Base-by-base conservation (phyloP, 2,113 vertebrate species). In the Paradoxurus hermaphroditus region DNA sequence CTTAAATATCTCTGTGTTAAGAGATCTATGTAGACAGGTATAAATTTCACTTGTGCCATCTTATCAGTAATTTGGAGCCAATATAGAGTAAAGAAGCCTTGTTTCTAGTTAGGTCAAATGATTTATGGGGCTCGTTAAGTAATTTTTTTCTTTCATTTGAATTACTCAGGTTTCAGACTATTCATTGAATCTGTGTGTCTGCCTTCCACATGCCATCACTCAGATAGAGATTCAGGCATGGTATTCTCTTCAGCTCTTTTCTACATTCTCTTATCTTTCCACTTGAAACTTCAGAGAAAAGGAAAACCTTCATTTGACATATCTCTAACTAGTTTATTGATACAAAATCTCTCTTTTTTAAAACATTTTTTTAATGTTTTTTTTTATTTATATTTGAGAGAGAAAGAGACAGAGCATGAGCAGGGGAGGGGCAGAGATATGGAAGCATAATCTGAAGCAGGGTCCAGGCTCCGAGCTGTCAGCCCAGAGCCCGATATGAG, bases 1-100 rank as follows among this genome's bases (percentile, higher is more conserved):
- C 73, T 92, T 62, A 94, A 86, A 23, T 15, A 10, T 88, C 84
- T 73, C 84, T 92, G 18, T 21, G 97, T 94, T 94, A 88, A 97
- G 75, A 94, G 25, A 85, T 4, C 59, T 68, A 4, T 78, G 19
- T 67, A 75, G 44, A 65, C 77, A 95, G 90, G 94, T 95, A 63
- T 65, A 78, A 96, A 95, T 77, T 90, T 75, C 29, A 39, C 68
- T 92, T 77, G 16, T 88, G 25, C 14, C 65, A 31, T 95, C 75
- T 84, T 85, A 13, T 21, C 63, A 51, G n/a, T n/a, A 14, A 97
- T 97, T 94, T 70, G 12, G 23, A 90, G 27, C 14, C 92, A 91
- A 0, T 93, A 86, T 39, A 49, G 79, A 95, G 84, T 49, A 90
- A 77, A 88, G 78, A 56, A 91, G 70, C 2, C n/a, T 95, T 49